phyloP scores from a whole-genome alignment of 1,140 invertebrate species.

The Drosophila oshimai region DNA sequence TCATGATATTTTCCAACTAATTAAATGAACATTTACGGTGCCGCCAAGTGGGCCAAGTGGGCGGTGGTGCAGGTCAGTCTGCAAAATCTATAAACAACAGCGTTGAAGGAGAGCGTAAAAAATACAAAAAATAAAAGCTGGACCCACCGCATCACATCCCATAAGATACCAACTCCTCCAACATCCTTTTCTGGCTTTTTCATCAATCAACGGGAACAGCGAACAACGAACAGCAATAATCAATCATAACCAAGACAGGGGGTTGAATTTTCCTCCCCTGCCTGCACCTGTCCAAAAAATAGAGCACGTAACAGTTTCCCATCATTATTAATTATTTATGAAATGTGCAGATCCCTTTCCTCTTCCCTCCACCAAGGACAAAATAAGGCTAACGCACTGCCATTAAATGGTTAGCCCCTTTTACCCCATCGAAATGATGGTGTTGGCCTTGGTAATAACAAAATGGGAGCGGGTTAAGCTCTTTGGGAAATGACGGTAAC shows the following conservation, averaged over 20 bases:
- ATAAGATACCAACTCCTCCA: neutral
- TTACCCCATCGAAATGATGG: neutral
- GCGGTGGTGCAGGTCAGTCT: neutral
- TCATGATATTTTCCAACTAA: slow-evolving; percentile 74
- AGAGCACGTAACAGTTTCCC: slow-evolving; percentile 47
- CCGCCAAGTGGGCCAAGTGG: neutral
- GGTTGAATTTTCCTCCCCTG: neutral
- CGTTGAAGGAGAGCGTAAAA: slow-evolving; percentile 12
- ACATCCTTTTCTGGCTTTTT: slow-evolving; percentile 27
- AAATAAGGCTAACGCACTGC: slow-evolving; percentile 21
- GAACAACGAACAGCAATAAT: slow-evolving; percentile 43
- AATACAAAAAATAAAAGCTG: neutral
- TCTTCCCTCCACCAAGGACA: neutral
- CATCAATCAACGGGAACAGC: slow-evolving; percentile 61
- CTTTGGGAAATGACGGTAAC: slow-evolving; percentile 12
- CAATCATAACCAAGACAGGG: slow-evolving; percentile 52
- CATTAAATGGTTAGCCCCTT: slow-evolving; percentile 65
- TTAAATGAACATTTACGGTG: slow-evolving; percentile 58
- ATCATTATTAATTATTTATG: slow-evolving; percentile 79
- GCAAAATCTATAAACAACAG: slow-evolving; percentile 45
- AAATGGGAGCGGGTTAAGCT: slow-evolving; percentile 29
- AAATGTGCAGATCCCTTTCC: neutral
- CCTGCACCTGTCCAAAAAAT: slow-evolving; percentile 35
- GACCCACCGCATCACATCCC: neutral
- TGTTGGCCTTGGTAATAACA: slow-evolving; percentile 2